Base-by-base conservation (phyloP, 1,140 invertebrate species). In the Drosophila gunungcola region DNA sequence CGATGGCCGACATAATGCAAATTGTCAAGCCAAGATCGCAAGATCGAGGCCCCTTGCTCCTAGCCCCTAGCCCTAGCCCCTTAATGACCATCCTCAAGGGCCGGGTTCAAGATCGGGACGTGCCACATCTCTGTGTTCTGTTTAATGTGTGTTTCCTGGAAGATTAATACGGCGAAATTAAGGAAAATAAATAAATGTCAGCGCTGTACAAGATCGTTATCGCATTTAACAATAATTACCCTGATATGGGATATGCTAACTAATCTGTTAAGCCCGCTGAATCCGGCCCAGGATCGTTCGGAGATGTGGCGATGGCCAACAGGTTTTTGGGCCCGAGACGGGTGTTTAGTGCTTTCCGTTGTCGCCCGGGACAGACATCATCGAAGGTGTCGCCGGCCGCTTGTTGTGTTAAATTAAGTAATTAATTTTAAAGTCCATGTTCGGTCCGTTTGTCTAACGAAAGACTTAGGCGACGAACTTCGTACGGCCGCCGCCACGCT, bases 181-280 rank as follows among this genome's bases (percentile, higher is more conserved):
- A 92, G 91, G 85, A 92, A 92, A 92, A 92, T 92, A 92, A 92
- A 92, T 92, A 92, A 92, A 92, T 92, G 91, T 92, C 91, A 92
- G 84, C 91, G 84, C 77, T 75, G 74, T 90, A 92, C 91, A 92
- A 91, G 91, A 92, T 92, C 85, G 88, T 91, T 92, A 92, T 92
- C 91, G 80, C 78, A 92, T 92, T 92, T 92, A 92, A 92, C 91
- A 91, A 92, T 92, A 92, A 92, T 92, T 92, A 92, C 91, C 91
- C 91, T 92, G 91, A 92, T 92, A 92, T 92, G 91, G 91, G 91
- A 91, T 92, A 90, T 91, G 90, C 83, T 91, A 91, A 91, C 90
- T 91, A 91, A 91, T 91, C 90, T 91, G 90, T 91, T 91, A 85
- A 82, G 86, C 78, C 63, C 68, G 74, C 64, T 76, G 63, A 69